Evolutionary conservation across 23 tunicate species (phyloP), one percentile per base, ranked within the genome.

Genomic region (Trididemnum clinides): DNA sequence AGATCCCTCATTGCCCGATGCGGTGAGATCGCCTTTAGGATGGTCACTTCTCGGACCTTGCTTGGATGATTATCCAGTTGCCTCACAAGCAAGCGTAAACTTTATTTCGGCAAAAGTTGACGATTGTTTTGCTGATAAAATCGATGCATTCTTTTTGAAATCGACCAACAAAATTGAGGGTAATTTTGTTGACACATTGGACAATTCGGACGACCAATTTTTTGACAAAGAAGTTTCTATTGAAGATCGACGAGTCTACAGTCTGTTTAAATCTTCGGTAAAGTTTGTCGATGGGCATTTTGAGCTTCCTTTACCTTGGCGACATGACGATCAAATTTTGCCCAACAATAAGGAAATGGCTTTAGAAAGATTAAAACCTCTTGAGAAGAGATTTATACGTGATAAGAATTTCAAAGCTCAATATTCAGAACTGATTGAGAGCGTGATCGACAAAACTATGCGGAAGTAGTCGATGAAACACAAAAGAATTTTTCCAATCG

Each of bases 321-420:
- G 50, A 50, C 31, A 50, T 33, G 80, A 84, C 69, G 33, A 36
- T 5, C 50, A 50, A 22, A 50, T 51, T 20, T 22, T 84, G 49
- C 87, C 87, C 39, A 50, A 71, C 33, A 84, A 51, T 31, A 73
- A 23, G 1, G n/a, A 12, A 6, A 71, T 84, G 87, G 87, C 87
- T 1, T 27, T 1, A 6, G 33, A 12, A 32, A 80, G 87, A 1
- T 35, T 84, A 27, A 50, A n/a, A 21, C 31, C 34, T 32, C 50
- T 71, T 29, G 50, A 84, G 73, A 50, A 33, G 30, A 39, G 57
- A 50, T 71, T 7, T 30, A 69, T 20, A 30, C 15, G 22, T 69
- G 51, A 21, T n/a, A 32, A 0, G 70, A 44, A 1, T 20, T 82
- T 34, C 50, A 1, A 1, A 15, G 34, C 21, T 1, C 33, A 64